A percentile compares a stretch with the other conserved stretches of the same genome.
These are phyloP conservation scores for Hippoglossus hippoglossus DNA, from an alignment of 2,797 vertebrate genomes.

Conservation along the genomic window DNA sequence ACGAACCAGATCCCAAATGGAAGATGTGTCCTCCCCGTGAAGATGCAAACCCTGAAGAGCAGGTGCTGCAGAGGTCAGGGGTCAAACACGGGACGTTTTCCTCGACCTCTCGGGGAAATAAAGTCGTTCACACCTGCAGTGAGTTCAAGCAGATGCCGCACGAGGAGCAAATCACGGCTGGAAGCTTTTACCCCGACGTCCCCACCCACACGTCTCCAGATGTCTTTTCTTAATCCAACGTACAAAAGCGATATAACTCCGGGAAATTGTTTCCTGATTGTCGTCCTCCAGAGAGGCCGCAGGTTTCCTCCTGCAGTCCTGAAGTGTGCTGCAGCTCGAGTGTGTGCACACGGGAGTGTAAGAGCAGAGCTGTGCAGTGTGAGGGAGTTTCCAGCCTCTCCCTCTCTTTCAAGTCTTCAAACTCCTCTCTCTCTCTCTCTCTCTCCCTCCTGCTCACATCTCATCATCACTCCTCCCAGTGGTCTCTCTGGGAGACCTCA, in stretches of 20 bases:
- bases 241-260: slow-evolving; percentile 12
- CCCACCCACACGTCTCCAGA: slow-evolving; percentile 63
- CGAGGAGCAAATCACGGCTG: slow-evolving; percentile 20
- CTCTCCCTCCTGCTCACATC: slow-evolving; percentile 31
- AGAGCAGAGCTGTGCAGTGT: slow-evolving; percentile 13
- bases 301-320: slow-evolving; percentile 11
- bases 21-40: slow-evolving; percentile 32
- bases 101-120: not conserved
- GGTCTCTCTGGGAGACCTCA: slow-evolving; percentile 67
- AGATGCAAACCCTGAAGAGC: slow-evolving; percentile 57
- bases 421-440: slow-evolving; percentile 16
- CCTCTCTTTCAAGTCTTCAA: slow-evolving; percentile 54
- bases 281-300: slow-evolving; percentile 39
- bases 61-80: slow-evolving; percentile 52
- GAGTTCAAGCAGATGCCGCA: slow-evolving; percentile 19
- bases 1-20: slow-evolving; percentile 70
- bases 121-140: slow-evolving; percentile 55
- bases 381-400: slow-evolving; percentile 78
- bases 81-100: slow-evolving; percentile 17
- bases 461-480: slow-evolving; percentile 66
- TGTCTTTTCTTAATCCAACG: slow-evolving; percentile 56
- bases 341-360: not conserved
- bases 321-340: not conserved
- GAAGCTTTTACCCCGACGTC: slow-evolving; percentile 49
- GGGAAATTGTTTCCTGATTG: slow-evolving; percentile 45